A percentile compares a stretch with the other conserved stretches of the same genome.
These are phyloP conservation scores for Condylura cristata DNA, from an alignment of 2,113 vertebrate genomes.

Conservation along the genomic window DNA sequence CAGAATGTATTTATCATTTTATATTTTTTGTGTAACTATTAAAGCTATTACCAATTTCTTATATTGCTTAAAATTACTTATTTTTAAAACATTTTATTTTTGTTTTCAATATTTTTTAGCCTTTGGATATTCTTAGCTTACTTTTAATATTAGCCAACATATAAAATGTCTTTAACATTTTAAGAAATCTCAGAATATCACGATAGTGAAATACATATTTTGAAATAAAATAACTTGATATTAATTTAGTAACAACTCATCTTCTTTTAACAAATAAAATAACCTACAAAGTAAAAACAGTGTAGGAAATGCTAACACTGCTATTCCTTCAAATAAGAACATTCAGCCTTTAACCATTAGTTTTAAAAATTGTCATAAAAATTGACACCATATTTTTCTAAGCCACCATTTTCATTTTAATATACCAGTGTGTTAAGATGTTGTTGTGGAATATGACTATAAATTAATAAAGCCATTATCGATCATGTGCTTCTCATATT, in stretches of 20 bases:
- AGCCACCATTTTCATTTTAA: not conserved
- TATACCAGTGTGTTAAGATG: not conserved
- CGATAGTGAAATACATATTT: not conserved
- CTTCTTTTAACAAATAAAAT: not conserved
- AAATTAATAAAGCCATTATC: not conserved
- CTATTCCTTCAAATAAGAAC: not conserved
- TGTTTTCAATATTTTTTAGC: not conserved
- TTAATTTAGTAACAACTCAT: not conserved
- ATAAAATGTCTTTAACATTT: not conserved
- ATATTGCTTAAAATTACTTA: not conserved
- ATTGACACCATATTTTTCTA: not conserved
- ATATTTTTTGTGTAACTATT: not conserved
- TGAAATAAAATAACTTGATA: not conserved
- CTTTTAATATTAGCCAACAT: not conserved
- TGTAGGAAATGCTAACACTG: not conserved
- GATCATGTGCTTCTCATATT: not conserved
- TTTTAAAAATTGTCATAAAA: not conserved
- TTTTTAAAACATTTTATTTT: not conserved
- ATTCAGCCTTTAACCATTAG: not conserved
- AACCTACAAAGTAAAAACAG: not conserved
- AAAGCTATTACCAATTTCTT: not conserved
- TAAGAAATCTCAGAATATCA: not conserved
- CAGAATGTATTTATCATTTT: not conserved
- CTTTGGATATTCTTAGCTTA: not conserved
- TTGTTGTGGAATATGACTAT: not conserved